A percentile compares a stretch with the other conserved stretches of the same genome.
Conservation (phyloP, 2,888 invertebrate species). For the Malthinus seriepunctatus region DNA sequence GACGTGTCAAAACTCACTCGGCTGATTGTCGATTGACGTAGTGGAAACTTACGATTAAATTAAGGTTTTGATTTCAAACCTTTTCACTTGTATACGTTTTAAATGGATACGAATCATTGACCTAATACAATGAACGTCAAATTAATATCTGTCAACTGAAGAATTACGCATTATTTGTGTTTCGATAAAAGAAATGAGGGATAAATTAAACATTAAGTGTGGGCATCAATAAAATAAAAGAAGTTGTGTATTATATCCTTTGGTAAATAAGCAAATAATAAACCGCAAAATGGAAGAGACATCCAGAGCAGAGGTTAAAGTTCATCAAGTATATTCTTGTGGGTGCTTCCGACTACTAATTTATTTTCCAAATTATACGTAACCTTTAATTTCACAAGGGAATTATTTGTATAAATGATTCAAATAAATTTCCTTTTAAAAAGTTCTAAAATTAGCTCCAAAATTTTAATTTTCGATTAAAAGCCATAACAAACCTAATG, state of each 20-base stretch:
- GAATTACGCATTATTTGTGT: not conserved
- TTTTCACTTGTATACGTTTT: no score
- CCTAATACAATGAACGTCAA: no score
- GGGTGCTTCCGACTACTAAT: conserved; percentile 28
- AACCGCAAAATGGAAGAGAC: not conserved
- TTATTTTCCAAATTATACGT: conserved; percentile 18
- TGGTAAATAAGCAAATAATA: not conserved
- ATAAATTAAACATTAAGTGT: not conserved
- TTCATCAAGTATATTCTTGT: conserved; percentile 24
- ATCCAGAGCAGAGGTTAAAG: conserved; percentile 23
- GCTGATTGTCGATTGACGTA: no score
- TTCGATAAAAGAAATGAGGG: not conserved
- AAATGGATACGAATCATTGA: no score
- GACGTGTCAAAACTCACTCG: no score
- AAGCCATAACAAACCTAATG: no score
- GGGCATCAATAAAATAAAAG: not conserved
- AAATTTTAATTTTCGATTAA: no score
- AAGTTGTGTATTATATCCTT: not conserved
- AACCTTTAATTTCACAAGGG: not conserved
- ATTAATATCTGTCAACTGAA: not conserved
- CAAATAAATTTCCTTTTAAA: no score
- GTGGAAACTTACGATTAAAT: no score
- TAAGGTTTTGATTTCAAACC: no score
- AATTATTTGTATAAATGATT: no score
- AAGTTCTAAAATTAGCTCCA: no score